Evolutionary conservation across 2,113 vertebrate genomes (phyloP).

Genomic region (Ctenodactylus gundi): DNA sequence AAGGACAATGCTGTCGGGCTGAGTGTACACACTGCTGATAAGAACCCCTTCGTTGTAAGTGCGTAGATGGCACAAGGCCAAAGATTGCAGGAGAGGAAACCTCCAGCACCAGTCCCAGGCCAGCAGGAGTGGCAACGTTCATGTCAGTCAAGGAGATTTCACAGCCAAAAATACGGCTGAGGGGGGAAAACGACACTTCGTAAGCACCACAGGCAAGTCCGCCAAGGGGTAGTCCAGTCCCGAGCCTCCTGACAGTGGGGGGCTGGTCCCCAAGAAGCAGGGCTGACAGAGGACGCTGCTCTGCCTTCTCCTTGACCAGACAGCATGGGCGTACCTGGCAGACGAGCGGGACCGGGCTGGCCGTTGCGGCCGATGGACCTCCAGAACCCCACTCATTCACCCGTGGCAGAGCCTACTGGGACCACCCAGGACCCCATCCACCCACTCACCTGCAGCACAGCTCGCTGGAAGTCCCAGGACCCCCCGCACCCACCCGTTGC

Average conservation of each 20-base stretch:
- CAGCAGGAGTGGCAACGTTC: not conserved
- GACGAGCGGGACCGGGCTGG: no score
- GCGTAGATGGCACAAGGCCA: not conserved
- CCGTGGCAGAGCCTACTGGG: no score
- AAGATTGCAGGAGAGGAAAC: not conserved
- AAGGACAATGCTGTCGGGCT: not conserved
- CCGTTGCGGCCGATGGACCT: fast-evolving
- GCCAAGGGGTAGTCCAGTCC: not conserved
- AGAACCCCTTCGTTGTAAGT: not conserved
- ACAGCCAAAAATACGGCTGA: not conserved
- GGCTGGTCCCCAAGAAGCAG: not conserved
- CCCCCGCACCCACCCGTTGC: no score
- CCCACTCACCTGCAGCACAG: not conserved
- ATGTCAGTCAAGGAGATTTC: not conserved
- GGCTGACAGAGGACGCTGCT: not conserved
- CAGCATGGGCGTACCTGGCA: no score
- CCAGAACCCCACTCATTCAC: not conserved
- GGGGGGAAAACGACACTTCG: not conserved
- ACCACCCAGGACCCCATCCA: no score
- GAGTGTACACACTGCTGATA: not conserved
- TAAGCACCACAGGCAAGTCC: not conserved
- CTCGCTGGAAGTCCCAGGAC: not conserved
- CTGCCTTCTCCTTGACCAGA: no score
- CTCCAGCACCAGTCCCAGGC: not conserved
- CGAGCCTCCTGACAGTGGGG: not conserved